Evolutionary conservation across 2,797 vertebrate genomes (phyloP), one percentile per base, ranked within the genome.

Genomic region (Xiphorhynchus erythropygius): DNA sequence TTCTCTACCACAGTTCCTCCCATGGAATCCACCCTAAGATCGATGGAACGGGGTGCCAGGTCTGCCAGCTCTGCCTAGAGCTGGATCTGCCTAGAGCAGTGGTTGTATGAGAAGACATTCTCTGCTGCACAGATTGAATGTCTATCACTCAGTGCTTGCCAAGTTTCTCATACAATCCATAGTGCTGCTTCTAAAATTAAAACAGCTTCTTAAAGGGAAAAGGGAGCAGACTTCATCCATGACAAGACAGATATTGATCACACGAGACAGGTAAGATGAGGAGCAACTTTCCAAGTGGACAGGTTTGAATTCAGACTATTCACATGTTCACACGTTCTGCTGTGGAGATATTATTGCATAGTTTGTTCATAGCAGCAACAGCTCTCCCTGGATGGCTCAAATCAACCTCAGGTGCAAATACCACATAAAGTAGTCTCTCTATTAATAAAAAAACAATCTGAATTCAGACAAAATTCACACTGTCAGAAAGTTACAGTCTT

Each of bases 391-490:
- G 21, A 15, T 10, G 16, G 35, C 41, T 81, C 39, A 28, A 16
- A 52, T 12, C 49, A 80, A 35, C 32, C 47, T 10, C 41, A 24
- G 52, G 33, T 27, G 62, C 50, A 71, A 70, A 50, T 1, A 25
- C 0, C 56, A 19, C 37, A 16, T 5, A 3, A 44, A 84, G 19
- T 9, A 32, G 18, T 8, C 30, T 35, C 42, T 37, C 17, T 7
- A 5, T 41, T 7, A 56, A 41, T 32, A 47, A 32, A n/a, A 33
- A 33, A 33, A 50, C 73, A 78, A 57, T 70, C 96, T 81, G 97
- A 97, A 95, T 93, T 96, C 96, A 94, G 44, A 59, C 68, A 60
- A 55, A 87, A 55, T 30, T 84, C 88, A 59, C 50, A 46, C 39
- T 44, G 64, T 1, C 92, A 85, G 94, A 88, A 50, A 63, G 65